Conservation (phyloP, 2,113 vertebrate genomes). For the Phyllopteryx taeniolatus region DNA sequence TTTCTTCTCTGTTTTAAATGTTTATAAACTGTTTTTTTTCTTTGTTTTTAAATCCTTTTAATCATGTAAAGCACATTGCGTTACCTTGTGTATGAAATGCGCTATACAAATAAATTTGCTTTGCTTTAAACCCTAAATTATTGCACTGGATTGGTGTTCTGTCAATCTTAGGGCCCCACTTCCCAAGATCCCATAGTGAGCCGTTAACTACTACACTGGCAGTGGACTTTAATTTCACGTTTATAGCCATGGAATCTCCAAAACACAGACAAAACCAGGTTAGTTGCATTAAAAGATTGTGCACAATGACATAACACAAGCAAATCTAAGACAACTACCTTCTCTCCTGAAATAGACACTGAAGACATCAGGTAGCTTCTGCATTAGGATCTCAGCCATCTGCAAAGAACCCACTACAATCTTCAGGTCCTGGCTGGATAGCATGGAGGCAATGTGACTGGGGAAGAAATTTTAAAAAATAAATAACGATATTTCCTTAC, state of each 20-base stretch:
- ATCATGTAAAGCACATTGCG: too few relatives aligned
- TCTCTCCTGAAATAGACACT: constrained; percentile 99
- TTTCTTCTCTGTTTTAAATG: too few relatives aligned
- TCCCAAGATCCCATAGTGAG: too few relatives aligned
- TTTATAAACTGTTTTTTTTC: too few relatives aligned
- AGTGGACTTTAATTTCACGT: too few relatives aligned
- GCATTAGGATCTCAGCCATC: constrained; percentile 99
- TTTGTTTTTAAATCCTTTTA: too few relatives aligned
- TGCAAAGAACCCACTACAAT: constrained; percentile 99
- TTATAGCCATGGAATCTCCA: background rate
- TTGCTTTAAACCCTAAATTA: too few relatives aligned
- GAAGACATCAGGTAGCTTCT: constrained; percentile 98
- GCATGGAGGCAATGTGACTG: constrained; percentile 99
- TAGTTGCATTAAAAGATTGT: background rate
- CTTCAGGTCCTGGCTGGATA: constrained; percentile 99
- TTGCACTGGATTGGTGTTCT: too few relatives aligned
- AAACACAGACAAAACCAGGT: background rate
- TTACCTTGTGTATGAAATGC: too few relatives aligned
- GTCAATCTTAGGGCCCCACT: too few relatives aligned
- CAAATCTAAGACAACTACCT: constrained; percentile 74
- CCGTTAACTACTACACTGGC: too few relatives aligned
- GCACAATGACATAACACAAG: background rate
- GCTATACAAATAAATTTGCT: too few relatives aligned
- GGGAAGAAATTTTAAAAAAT: constrained; percentile 42
- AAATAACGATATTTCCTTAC: background rate